Conservation (phyloP, 92 coral and sea anemone genomes). For the Porites divaricata region DNA sequence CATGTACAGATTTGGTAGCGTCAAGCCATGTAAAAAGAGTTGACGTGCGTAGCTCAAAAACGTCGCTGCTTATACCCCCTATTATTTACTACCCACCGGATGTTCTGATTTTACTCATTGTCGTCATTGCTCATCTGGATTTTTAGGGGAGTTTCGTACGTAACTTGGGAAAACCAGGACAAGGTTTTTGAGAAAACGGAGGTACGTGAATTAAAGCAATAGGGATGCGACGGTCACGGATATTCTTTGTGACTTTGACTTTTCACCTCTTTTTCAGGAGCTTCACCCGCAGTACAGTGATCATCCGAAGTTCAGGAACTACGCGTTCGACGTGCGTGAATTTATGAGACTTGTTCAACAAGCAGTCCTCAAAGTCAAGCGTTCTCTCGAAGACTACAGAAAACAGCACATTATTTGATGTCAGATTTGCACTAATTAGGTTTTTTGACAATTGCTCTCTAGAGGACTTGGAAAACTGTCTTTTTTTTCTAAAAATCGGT, state of each 20-base stretch:
- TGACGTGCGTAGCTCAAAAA: no score
- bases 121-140: neutral
- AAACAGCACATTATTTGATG: neutral
- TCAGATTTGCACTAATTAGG: no score
- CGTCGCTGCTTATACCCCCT: no score
- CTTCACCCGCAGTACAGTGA: conserved; percentile 84
- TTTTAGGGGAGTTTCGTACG: conserved; percentile 84
- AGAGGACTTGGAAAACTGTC: no score
- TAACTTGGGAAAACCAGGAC: conserved; percentile 89
- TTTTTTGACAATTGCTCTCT: no score
- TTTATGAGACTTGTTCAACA: conserved; percentile 82
- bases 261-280: conserved; percentile 63
- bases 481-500: no score
- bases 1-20: no score
- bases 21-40: no score
- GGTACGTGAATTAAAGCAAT: conserved; percentile 42
- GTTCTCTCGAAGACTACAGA: conserved; percentile 49
- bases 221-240: neutral
- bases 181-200: conserved; percentile 85
- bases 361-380: conserved; percentile 77
- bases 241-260: neutral
- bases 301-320: conserved; percentile 93
- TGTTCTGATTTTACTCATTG: neutral
- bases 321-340: conserved; percentile 91
- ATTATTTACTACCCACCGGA: neutral